phyloP scores from a whole-genome alignment of 2,113 vertebrate species.

The Piaya cayana region DNA sequence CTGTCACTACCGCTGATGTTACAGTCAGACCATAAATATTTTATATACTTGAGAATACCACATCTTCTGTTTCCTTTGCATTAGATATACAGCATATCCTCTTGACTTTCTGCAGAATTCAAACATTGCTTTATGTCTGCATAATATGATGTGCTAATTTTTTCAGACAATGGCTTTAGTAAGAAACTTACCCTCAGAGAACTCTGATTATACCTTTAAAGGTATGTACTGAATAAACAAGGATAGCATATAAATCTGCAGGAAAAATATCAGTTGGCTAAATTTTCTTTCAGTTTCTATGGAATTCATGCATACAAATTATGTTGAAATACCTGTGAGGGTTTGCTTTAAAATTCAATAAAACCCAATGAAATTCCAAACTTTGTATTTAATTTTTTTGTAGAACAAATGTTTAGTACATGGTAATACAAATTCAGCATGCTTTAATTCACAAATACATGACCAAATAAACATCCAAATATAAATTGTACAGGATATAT shows the following conservation, averaged over 20 bases:
- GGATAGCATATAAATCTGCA: neutral
- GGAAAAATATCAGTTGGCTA: neutral
- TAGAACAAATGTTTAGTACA: neutral
- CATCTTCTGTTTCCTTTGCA: neutral
- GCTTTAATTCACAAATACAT: neutral
- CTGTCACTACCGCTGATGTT: neutral
- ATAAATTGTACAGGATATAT: neutral
- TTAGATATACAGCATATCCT: neutral
- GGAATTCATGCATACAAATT: neutral
- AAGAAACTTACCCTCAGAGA: neutral
- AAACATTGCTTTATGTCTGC: neutral
- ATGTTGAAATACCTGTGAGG: neutral
- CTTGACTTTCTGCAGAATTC: neutral
- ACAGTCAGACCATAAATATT: slow-evolving; percentile 29
- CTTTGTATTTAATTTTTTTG: neutral
- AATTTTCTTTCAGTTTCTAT: neutral
- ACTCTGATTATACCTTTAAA: neutral
- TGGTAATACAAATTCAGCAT: neutral
- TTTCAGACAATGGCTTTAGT: neutral
- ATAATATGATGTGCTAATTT: neutral
- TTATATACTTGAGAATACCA: neutral
- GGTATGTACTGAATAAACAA: neutral
- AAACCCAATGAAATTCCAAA: neutral
- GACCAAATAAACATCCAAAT: neutral
- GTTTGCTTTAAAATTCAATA: neutral